Conservation (phyloP, 1,140 invertebrate genomes). For the Teleopsis dalmanni region DNA sequence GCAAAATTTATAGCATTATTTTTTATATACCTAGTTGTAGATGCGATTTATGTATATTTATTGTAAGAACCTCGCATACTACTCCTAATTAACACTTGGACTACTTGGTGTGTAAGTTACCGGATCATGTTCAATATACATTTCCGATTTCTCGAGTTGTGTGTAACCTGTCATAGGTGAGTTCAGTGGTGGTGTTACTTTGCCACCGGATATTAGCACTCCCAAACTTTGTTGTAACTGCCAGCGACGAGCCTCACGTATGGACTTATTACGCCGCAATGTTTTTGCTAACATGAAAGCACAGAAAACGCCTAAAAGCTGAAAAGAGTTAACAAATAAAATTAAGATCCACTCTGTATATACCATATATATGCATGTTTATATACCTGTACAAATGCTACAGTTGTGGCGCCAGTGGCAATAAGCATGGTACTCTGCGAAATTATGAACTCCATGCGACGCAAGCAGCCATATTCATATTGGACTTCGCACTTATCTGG, state of each 20-base stretch:
- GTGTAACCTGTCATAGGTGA: slow-evolving; percentile 36
- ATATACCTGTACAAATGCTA: slow-evolving; percentile 68
- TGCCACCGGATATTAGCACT: slow-evolving; percentile 39
- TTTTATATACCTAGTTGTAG: neutral
- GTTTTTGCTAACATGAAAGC: slow-evolving; percentile 75
- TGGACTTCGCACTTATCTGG: slow-evolving; percentile 25
- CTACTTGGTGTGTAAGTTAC: slow-evolving; percentile 35
- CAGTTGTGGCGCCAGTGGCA: slow-evolving; percentile 70
- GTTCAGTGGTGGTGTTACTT: slow-evolving; percentile 29
- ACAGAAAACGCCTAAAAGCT: slow-evolving; percentile 80
- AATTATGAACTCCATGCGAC: slow-evolving; percentile 57
- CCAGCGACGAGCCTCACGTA: slow-evolving; percentile 60
- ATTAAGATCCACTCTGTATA: slow-evolving; percentile 3
- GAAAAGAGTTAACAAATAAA: slow-evolving; percentile 38
- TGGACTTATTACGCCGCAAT: slow-evolving; percentile 69
- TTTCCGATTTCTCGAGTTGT: slow-evolving; percentile 32
- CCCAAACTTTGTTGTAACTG: slow-evolving; percentile 54
- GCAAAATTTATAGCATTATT: neutral
- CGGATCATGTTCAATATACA: slow-evolving; percentile 23
- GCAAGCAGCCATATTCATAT: slow-evolving; percentile 58
- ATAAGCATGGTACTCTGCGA: slow-evolving; percentile 65
- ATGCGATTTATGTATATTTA: neutral
- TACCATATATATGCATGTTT: slow-evolving; percentile 2
- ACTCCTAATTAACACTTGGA: slow-evolving; percentile 35
- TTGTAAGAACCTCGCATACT: neutral